Evolutionary conservation across 2,797 vertebrate species (phyloP).

Genomic region (Vireo griseus): DNA sequence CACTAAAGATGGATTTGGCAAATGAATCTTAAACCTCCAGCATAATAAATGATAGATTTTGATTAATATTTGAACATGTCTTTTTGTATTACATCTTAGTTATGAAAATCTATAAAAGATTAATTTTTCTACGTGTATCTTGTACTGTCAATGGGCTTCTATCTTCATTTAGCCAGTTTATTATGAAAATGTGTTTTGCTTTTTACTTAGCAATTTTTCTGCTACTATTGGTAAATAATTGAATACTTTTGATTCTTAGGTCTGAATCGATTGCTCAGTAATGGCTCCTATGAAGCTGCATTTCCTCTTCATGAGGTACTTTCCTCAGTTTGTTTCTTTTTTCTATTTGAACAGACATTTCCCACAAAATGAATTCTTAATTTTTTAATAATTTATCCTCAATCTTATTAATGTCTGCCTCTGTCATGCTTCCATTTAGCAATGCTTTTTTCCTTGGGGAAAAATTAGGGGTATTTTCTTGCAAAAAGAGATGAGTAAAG

Average conservation of each 20-base stretch:
- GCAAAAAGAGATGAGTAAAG: neutral
- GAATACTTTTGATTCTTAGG: conserved; percentile 72
- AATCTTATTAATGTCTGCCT: neutral
- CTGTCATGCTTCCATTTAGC: neutral
- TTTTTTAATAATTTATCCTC: neutral
- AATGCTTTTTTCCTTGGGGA: neutral
- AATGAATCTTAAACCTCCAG: neutral
- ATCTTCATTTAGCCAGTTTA: neutral
- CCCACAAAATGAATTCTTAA: neutral
- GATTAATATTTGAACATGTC: neutral
- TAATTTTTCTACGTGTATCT: neutral
- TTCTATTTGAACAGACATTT: neutral
- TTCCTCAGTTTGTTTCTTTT: neutral
- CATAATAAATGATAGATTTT: neutral
- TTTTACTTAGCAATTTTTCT: neutral
- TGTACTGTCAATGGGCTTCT: neutral
- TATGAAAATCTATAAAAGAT: neutral
- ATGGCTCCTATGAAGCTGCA: conserved; percentile 90
- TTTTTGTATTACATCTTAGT: neutral
- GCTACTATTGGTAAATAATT: neutral
- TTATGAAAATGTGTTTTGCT: neutral
- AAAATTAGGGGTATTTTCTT: neutral
- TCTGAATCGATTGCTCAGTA: conserved; percentile 90
- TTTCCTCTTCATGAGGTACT: conserved; percentile 94
- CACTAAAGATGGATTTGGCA: neutral